Evolutionary conservation across 2,888 invertebrate genomes (phyloP).

Genomic region (Imbricaverruca yamaguchii): DNA sequence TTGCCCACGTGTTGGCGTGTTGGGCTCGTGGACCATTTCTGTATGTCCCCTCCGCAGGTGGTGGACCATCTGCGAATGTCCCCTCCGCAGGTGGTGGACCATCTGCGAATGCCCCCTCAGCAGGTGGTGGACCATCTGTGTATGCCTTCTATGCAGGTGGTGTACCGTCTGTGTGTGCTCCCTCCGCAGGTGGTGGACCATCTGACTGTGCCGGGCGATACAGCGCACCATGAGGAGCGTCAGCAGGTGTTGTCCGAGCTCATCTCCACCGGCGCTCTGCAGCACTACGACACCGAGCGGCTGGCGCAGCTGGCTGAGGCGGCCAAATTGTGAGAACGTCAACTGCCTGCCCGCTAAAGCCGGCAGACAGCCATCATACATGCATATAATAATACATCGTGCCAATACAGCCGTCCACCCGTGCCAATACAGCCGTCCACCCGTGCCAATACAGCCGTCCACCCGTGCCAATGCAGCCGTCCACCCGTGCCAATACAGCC

Average conservation of each 20-base stretch:
- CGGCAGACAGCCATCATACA: too few species aligned
- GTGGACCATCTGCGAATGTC: neutral
- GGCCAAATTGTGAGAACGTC: constrained; percentile 53
- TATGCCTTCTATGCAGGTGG: neutral
- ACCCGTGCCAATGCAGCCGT: too few species aligned
- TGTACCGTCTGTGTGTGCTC: neutral
- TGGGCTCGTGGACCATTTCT: neutral
- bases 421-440: too few species aligned
- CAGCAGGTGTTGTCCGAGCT: constrained; percentile 66
- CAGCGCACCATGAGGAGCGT: constrained; percentile 51
- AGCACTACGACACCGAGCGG: constrained; percentile 51
- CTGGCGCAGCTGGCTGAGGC: constrained; percentile 55
- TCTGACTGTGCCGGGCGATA: constrained; percentile 43
- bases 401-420: too few species aligned
- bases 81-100: constrained; percentile 44
- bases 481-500: too few species aligned
- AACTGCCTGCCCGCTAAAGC: neutral
- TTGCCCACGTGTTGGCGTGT: too few species aligned
- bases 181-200: constrained; percentile 45
- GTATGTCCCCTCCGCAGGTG: neutral
- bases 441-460: too few species aligned
- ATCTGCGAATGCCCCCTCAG: constrained; percentile 41
- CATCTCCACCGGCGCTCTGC: constrained; percentile 53
- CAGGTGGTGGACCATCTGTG: constrained; percentile 30
- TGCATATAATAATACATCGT: too few species aligned